Base-by-base conservation (phyloP, 2,888 invertebrate genomes). In the Itoplectis maculator region DNA sequence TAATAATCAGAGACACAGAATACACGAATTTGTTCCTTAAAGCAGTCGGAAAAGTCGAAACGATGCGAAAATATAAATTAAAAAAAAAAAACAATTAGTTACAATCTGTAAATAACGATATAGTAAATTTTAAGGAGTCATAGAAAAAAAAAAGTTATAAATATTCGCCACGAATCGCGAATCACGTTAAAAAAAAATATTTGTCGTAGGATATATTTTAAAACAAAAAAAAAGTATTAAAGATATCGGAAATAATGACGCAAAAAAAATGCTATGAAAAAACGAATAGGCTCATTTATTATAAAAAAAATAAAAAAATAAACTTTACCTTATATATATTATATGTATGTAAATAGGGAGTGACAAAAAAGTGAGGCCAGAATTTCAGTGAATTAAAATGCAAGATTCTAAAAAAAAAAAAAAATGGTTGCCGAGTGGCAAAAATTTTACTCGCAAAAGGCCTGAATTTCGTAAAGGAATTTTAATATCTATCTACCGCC, bases 131-230 rank as follows among this genome's bases (percentile, higher is more conserved):
- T 79, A 85, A 83, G 78, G 82, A 85, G 79, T 81, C 78, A 78
- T 82, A 84, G 81, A 76, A 79, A 74, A 82, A 84, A 80, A 76
- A 79, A 74, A 82, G 59, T 72, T 79, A 84, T 54, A 81, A 82
- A 80, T 83, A 73, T 74, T 85, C 82, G 85, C 83, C 63, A 63
- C 66, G 79, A 77, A 77, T 76, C 77, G 84, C 83, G 84, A 86
- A 85, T 78, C 75, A 87, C 84, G 85, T 86, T 86, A 82, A 85
- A 88, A 84, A 56, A 18, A 80, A 85, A 87, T 88, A 87, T 87
- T 85, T 88, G 87, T 88, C 88, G 86, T 88, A 88, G 87, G 85
- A 86, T 86, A 87, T 89, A 89, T 89, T 89, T 89, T 87, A 88
- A 88, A 88, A 82, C 82, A 79, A 87, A 87, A 79, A 87, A 87